These are phyloP conservation scores for Suillia variegata DNA, from an alignment of 2,888 invertebrate species.

Conservation along the genomic window DNA sequence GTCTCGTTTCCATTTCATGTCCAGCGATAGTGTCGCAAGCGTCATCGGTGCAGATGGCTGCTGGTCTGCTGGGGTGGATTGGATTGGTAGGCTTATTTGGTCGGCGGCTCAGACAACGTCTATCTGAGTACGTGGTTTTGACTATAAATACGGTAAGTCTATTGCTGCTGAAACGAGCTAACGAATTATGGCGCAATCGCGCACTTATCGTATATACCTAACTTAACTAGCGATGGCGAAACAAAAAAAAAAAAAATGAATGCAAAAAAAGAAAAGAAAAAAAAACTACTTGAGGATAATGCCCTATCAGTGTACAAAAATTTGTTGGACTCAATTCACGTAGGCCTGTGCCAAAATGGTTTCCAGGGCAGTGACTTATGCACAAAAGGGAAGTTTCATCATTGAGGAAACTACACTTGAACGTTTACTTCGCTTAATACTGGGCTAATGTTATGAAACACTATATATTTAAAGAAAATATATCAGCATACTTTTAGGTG, in stretches of 20 bases:
- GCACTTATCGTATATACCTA: neutral
- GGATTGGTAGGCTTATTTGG: constrained; percentile 2
- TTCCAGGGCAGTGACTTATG: constrained; percentile 30
- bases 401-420: constrained; percentile 7
- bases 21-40: too few species aligned
- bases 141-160: neutral
- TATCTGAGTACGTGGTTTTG: neutral
- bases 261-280: neutral
- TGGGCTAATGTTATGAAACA: too few species aligned
- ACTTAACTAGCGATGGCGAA: too few species aligned
- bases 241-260: neutral
- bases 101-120: neutral
- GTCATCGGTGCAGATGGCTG: neutral
- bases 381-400: constrained; percentile 3
- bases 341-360: constrained; percentile 55
- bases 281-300: neutral
- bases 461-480: too few species aligned
- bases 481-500: too few species aligned
- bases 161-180: neutral
- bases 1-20: neutral
- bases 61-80: constrained; percentile 10
- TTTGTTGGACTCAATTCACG: constrained; percentile 57
- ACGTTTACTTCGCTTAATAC: neutral
- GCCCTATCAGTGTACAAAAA: constrained; percentile 50
- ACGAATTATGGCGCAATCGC: neutral